Percentiles rank a stretch among this genome's conserved stretches.
Conservation (phyloP, 2,888 invertebrate species). For the Drymonia ruficornis region DNA sequence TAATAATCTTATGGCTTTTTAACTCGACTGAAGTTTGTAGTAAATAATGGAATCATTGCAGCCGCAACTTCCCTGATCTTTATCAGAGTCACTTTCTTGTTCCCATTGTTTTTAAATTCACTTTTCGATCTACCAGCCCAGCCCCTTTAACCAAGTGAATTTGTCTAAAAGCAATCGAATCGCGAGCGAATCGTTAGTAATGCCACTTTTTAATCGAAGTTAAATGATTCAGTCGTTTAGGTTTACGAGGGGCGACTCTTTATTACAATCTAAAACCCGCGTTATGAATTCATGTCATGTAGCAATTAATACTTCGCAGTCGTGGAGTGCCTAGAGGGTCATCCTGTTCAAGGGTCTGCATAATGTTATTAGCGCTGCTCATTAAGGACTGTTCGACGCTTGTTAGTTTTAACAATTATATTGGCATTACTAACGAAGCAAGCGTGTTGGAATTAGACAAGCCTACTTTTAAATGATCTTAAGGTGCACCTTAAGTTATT, state of each 20-base stretch:
- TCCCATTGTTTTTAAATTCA: too few relatives aligned
- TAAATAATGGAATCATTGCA: too few relatives aligned
- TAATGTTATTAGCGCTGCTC: constrained; percentile 8
- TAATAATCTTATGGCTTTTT: too few relatives aligned
- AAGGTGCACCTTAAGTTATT: too few relatives aligned
- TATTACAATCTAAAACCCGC: constrained; percentile 32
- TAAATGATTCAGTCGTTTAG: constrained; percentile 43
- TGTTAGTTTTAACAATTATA: constrained; percentile 1
- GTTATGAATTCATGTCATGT: constrained; percentile 38
- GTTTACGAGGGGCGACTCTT: constrained; percentile 38
- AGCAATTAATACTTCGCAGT: constrained; percentile 26
- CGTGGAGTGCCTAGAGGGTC: constrained; percentile 14
- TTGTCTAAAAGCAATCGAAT: too few relatives aligned
- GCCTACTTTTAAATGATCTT: too few relatives aligned
- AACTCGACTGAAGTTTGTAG: too few relatives aligned
- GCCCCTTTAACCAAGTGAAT: too few relatives aligned
- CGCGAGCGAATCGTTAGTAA: constrained; percentile 34
- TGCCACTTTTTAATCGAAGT: constrained; percentile 45
- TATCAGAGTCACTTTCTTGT: too few relatives aligned
- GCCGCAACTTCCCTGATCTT: too few relatives aligned
- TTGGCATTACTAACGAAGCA: neutral
- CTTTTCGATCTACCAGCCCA: constrained; percentile 30
- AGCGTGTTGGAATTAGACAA: too few relatives aligned
- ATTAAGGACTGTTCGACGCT: constrained; percentile 4
- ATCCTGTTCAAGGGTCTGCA: constrained; percentile 13